Conservation (phyloP, 2,113 vertebrate genomes). For the Ictidomys tridecemlineatus region DNA sequence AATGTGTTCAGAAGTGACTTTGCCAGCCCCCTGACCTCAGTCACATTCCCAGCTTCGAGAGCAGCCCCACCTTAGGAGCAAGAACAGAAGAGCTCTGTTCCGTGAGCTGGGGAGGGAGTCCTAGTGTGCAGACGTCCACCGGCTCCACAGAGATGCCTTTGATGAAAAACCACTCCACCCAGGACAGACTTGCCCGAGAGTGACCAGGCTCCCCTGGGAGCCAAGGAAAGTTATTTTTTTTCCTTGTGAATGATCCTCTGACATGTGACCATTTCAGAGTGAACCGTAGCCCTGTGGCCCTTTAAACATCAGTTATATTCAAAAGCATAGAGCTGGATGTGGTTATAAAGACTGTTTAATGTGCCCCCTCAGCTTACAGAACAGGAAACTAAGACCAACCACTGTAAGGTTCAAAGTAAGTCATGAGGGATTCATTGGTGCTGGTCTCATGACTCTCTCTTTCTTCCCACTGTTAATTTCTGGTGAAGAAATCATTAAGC, state of each 20-base stretch:
- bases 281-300: neutral
- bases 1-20: neutral
- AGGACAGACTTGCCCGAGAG: neutral
- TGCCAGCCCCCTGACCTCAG: neutral
- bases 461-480: neutral
- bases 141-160: constrained; percentile 67
- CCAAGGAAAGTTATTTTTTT: neutral
- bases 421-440: neutral
- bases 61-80: constrained; percentile 68
- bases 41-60: constrained; percentile 55
- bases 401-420: neutral
- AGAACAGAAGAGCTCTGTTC: constrained; percentile 71
- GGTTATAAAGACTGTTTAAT: neutral
- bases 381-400: neutral
- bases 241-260: neutral
- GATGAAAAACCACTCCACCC: constrained; percentile 52
- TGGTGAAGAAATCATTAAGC: neutral
- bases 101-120: neutral
- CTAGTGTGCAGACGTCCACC: neutral
- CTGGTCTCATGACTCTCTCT: neutral
- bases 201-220: neutral
- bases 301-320: neutral
- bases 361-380: neutral
- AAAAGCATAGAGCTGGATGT: neutral
- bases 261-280: neutral